phyloP scores from a whole-genome alignment of 1,140 invertebrate genomes.

The Trichonephila inaurata region DNA sequence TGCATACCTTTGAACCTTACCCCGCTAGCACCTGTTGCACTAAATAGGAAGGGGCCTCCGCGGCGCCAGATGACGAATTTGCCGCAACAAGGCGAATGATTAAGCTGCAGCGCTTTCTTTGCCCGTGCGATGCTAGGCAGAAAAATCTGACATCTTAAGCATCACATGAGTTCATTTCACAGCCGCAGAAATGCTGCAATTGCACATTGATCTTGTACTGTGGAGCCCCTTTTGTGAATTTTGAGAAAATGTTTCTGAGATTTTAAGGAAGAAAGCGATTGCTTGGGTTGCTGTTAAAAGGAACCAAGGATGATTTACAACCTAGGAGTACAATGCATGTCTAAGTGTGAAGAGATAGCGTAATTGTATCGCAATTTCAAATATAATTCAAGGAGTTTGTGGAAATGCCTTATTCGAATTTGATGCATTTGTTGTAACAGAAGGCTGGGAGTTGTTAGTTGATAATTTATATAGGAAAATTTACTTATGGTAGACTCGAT shows the following conservation, averaged over 20 bases:
- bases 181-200: neutral
- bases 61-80: conserved; percentile 9
- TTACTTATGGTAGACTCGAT: too few relatives aligned
- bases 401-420: too few relatives aligned
- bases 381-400: too few relatives aligned
- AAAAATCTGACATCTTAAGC: conserved; percentile 15
- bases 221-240: neutral
- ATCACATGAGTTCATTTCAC: neutral
- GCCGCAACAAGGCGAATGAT: neutral
- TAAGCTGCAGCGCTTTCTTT: neutral
- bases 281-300: neutral
- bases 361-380: too few relatives aligned
- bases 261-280: neutral
- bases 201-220: neutral
- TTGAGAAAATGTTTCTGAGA: neutral
- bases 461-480: too few relatives aligned
- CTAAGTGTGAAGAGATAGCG: too few relatives aligned
- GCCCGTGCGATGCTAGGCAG: neutral
- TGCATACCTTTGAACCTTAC: neutral
- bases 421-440: too few relatives aligned
- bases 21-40: neutral
- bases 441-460: too few relatives aligned
- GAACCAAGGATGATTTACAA: neutral
- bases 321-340: too few relatives aligned
- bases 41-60: neutral